phyloP scores from a whole-genome alignment of 37 sponge, comb jelly and placozoan genomes.

The Lycopodina hypogea region DNA sequence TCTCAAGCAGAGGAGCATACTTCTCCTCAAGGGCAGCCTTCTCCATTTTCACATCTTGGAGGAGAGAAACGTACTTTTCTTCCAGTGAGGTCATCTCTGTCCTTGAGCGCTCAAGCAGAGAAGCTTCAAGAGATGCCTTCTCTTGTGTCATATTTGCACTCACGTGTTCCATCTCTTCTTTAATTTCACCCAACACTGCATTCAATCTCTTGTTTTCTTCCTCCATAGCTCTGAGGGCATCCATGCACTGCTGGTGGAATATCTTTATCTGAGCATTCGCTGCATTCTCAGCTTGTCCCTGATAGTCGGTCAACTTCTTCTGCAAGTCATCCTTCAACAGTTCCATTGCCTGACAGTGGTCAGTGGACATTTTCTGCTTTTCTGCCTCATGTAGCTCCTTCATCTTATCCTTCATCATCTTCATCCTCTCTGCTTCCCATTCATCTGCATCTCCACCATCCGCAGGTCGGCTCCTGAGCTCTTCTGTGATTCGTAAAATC shows the following conservation, averaged over 20 bases:
- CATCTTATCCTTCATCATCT: constrained; percentile 52
- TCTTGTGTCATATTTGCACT: too few relatives aligned
- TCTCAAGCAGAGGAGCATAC: not conserved
- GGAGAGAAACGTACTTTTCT: too few relatives aligned
- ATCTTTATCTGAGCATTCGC: constrained; percentile 66
- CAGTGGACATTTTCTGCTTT: constrained; percentile 7
- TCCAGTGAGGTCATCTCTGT: too few relatives aligned
- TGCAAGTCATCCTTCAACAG: constrained; percentile 12
- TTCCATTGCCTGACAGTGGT: constrained; percentile 37
- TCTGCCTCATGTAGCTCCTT: constrained; percentile 48
- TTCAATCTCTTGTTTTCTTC: constrained; percentile 17
- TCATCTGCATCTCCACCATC: constrained; percentile 34
- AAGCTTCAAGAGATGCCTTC: too few relatives aligned
- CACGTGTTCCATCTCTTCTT: too few relatives aligned
- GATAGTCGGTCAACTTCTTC: constrained; percentile 31
- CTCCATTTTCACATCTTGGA: not conserved
- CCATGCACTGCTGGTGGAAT: constrained; percentile 39
- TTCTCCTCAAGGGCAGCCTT: not conserved
- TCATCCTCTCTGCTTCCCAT: constrained; percentile 46
- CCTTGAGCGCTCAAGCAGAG: too few relatives aligned
- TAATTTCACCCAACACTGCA: too few relatives aligned
- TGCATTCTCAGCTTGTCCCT: constrained; percentile 35
- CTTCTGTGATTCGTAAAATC: constrained; percentile 28
- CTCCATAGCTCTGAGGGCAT: constrained; percentile 30
- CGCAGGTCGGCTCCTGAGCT: constrained; percentile 22